phyloP scores from a whole-genome alignment of 1,140 invertebrate genomes.

The Eurosta solidaginis region DNA sequence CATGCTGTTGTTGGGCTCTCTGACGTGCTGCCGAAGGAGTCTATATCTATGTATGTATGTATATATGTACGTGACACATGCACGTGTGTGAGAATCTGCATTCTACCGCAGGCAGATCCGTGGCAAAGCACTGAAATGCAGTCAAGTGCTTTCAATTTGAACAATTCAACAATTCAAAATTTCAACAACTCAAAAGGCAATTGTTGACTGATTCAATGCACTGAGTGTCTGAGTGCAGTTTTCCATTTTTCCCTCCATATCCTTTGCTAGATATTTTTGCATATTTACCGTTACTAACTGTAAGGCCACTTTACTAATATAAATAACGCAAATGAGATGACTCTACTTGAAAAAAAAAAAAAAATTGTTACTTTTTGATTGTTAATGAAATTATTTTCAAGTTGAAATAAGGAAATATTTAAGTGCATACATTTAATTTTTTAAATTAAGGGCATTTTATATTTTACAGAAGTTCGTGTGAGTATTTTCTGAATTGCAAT shows the following conservation, averaged over 20 bases:
- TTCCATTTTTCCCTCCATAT: background rate
- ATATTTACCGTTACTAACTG: background rate
- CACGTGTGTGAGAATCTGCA: too few relatives aligned
- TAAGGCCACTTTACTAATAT: background rate
- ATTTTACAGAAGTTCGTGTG: background rate
- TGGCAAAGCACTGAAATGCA: constrained; percentile 18
- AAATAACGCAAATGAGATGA: background rate
- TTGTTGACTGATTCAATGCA: constrained; percentile 2
- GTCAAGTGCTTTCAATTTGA: constrained; percentile 19
- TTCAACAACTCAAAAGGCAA: constrained; percentile 24
- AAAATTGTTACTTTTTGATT: background rate
- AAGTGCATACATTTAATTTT: background rate
- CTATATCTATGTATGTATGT: background rate
- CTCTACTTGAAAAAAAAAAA: background rate
- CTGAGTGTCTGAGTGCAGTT: constrained; percentile 26
- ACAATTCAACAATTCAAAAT: constrained; percentile 20
- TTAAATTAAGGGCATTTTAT: background rate
- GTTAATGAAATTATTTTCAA: constrained; percentile 15
- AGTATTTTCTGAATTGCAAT: background rate
- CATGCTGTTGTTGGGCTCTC: too few relatives aligned
- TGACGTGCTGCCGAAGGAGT: background rate
- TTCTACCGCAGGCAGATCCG: background rate
- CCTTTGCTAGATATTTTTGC: background rate
- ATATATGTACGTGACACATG: background rate
- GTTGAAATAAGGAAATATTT: background rate